phyloP scores from a whole-genome alignment of 2,113 vertebrate genomes.

The Pomatorhinus ruficollis region DNA sequence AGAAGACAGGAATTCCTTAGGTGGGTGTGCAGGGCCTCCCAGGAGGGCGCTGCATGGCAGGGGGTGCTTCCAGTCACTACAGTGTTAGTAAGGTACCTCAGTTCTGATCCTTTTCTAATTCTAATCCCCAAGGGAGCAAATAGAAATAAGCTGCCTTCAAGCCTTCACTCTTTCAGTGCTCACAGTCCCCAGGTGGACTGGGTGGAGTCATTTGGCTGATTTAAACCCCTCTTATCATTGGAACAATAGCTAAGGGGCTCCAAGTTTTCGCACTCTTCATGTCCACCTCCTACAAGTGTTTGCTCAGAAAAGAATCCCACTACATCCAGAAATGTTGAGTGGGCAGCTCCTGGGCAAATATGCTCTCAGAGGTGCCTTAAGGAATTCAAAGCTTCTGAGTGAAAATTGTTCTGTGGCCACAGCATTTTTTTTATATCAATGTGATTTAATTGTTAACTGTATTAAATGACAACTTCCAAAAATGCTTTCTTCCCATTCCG shows the following conservation, averaged over 20 bases:
- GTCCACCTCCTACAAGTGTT: conserved; percentile 5
- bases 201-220: neutral
- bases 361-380: conserved; percentile 35
- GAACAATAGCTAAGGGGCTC: neutral
- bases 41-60: neutral
- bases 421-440: neutral
- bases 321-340: conserved; percentile 46
- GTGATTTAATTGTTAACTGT: neutral
- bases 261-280: conserved; percentile 9
- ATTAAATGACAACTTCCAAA: neutral
- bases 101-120: neutral
- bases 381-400: neutral
- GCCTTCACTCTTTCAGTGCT: neutral
- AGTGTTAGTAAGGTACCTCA: neutral
- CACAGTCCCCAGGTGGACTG: neutral
- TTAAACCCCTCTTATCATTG: neutral
- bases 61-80: neutral
- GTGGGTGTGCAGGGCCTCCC: neutral
- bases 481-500: neutral
- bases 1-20: neutral
- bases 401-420: neutral
- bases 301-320: neutral
- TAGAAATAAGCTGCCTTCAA: neutral
- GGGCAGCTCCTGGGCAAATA: neutral
- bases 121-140: neutral